These are phyloP conservation scores for Periparus ater DNA, from an alignment of 2,797 vertebrate genomes.

Conservation along the genomic window DNA sequence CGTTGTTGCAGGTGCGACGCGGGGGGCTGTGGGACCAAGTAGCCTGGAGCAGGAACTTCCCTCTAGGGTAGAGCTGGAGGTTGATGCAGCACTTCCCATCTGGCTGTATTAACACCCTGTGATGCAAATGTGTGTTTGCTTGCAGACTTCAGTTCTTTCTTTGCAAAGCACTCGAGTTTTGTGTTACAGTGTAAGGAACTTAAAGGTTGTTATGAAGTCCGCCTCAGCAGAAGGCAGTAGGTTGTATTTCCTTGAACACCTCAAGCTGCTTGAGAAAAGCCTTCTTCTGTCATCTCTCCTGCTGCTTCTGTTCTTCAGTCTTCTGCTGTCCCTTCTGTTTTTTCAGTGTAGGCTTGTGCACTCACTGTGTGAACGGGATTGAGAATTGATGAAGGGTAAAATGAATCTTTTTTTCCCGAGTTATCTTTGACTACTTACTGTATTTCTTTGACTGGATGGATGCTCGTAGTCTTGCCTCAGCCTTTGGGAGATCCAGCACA, in stretches of 20 bases:
- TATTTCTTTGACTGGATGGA: neutral
- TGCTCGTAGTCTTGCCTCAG: neutral
- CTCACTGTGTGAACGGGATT: neutral
- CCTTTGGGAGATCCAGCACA: neutral
- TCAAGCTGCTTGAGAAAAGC: neutral
- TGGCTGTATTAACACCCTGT: neutral
- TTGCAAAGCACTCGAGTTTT: neutral
- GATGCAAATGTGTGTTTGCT: fast-evolving
- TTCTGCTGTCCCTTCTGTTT: neutral
- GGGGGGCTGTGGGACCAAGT: fast-evolving
- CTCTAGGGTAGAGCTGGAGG: neutral
- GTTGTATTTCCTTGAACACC: neutral
- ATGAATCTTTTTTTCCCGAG: fast-evolving
- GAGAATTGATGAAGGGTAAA: neutral
- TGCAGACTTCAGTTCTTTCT: neutral
- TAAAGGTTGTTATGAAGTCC: neutral
- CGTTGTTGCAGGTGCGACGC: neutral
- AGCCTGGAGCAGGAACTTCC: neutral
- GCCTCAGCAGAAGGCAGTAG: neutral
- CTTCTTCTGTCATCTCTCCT: neutral
- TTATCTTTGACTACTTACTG: neutral
- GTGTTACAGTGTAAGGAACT: fast-evolving
- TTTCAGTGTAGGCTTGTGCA: neutral
- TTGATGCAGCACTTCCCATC: neutral
- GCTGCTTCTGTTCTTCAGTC: neutral